These are phyloP conservation scores for Mnemiopsis leidyi DNA, from an alignment of 37 sponge, comb jelly and placozoan genomes.

Conservation along the genomic window DNA sequence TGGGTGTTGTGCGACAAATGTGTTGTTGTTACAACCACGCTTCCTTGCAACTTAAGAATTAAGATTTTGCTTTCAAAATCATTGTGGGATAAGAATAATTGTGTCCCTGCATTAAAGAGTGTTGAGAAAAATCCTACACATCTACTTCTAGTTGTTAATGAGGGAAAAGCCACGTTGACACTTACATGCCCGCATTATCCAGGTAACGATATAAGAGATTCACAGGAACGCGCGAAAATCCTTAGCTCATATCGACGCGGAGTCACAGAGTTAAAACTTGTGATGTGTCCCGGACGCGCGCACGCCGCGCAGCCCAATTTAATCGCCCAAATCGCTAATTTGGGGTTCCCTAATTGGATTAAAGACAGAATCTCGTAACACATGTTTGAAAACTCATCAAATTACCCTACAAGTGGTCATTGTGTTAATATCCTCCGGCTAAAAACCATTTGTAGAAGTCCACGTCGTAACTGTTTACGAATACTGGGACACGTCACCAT, in stretches of 20 bases:
- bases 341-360: neutral
- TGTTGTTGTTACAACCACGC: no score
- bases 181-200: neutral
- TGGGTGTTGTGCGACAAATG: no score
- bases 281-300: constrained; percentile 42
- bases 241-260: neutral
- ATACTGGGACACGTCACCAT: neutral
- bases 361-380: neutral
- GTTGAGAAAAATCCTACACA: no score
- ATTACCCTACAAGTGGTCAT: neutral
- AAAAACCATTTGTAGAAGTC: no score
- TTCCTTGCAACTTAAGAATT: no score
- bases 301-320: neutral
- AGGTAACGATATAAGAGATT: neutral
- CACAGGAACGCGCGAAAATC: constrained; percentile 23
- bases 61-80: no score
- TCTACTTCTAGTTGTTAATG: no score
- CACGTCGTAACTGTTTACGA: neutral
- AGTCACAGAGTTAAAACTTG: neutral
- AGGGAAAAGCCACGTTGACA: neutral
- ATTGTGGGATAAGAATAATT: no score
- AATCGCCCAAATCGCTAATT: neutral
- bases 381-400: neutral
- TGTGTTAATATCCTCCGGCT: no score
- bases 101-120: no score